Evolutionary conservation across 2,113 vertebrate genomes (phyloP).

Genomic region (Isichthys henryi): DNA sequence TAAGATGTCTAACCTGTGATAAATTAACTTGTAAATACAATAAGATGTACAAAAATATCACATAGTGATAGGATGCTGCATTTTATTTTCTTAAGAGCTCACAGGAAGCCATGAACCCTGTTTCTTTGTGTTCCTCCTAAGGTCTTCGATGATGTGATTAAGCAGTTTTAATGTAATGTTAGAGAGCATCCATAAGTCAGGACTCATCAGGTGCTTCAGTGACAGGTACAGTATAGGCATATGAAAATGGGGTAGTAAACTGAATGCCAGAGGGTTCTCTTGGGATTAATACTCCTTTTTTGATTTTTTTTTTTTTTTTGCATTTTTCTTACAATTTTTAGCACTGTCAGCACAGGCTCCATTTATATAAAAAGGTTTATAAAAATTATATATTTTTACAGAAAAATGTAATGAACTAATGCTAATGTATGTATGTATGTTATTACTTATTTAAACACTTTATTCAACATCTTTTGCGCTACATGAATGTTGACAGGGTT

Average conservation of each 20-base stretch:
- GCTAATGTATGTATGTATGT: conserved; percentile 73
- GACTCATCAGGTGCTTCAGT: conserved; percentile 67
- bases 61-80: conserved; percentile 89
- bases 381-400: conserved; percentile 85
- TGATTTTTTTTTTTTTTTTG: conserved; percentile 4
- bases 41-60: conserved; percentile 93
- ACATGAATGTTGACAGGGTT: conserved; percentile 71
- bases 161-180: conserved; percentile 59
- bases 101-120: conserved; percentile 52
- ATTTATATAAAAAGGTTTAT: conserved; percentile 91
- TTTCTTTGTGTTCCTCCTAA: conserved; percentile 50
- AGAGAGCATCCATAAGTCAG: conserved; percentile 64
- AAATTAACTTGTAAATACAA: conserved; percentile 88
- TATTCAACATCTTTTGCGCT: conserved; percentile 60
- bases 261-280: conserved; percentile 57
- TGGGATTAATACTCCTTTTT: conserved; percentile 57
- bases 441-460: conserved; percentile 63
- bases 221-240: conserved; percentile 64
- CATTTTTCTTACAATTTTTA: conserved; percentile 64
- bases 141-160: conserved; percentile 66
- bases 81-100: conserved; percentile 69
- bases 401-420: conserved; percentile 73
- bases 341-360: conserved; percentile 75
- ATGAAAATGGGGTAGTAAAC: conserved; percentile 60
- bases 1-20: conserved; percentile 77